Evolutionary conservation across 92 coral and sea anemone genomes (phyloP).

Genomic region (Isaurus tuberculatus): DNA sequence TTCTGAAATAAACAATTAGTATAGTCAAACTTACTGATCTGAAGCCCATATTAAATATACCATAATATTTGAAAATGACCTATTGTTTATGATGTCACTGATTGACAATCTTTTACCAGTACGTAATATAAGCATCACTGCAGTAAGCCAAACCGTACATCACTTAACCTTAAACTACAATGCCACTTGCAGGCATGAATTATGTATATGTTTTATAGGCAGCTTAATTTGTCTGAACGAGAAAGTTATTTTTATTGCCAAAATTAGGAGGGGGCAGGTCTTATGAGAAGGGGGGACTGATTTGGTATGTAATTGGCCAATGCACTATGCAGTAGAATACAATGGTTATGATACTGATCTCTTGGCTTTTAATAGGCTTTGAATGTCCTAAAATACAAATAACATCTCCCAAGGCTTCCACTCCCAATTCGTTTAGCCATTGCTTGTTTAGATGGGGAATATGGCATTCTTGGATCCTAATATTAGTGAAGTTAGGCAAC

Average conservation of each 20-base stretch:
- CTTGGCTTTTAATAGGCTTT: slow-evolving; percentile 33
- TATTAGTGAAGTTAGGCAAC: not conserved
- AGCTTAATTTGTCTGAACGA: not conserved
- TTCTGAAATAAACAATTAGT: not conserved
- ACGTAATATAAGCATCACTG: not conserved
- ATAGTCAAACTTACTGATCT: not conserved
- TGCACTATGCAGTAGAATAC: slow-evolving; percentile 13
- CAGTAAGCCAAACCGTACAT: not conserved
- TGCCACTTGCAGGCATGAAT: not conserved
- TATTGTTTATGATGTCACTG: not conserved
- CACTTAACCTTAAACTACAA: not conserved
- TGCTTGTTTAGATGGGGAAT: slow-evolving; percentile 49
- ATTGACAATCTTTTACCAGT: not conserved
- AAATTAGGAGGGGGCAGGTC: not conserved
- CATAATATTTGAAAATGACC: not conserved
- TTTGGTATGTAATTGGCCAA: not conserved
- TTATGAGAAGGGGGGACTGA: not conserved
- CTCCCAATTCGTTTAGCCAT: slow-evolving; percentile 55
- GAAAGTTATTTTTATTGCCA: not conserved
- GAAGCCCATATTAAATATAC: not conserved
- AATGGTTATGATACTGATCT: slow-evolving; percentile 43
- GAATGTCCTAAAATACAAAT: slow-evolving; percentile 31
- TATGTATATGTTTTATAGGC: not conserved
- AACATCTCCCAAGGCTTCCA: slow-evolving; percentile 61
- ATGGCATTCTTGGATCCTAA: slow-evolving; percentile 56